Conservation (phyloP, 2,888 invertebrate genomes). For the Limnephilus marmoratus region DNA sequence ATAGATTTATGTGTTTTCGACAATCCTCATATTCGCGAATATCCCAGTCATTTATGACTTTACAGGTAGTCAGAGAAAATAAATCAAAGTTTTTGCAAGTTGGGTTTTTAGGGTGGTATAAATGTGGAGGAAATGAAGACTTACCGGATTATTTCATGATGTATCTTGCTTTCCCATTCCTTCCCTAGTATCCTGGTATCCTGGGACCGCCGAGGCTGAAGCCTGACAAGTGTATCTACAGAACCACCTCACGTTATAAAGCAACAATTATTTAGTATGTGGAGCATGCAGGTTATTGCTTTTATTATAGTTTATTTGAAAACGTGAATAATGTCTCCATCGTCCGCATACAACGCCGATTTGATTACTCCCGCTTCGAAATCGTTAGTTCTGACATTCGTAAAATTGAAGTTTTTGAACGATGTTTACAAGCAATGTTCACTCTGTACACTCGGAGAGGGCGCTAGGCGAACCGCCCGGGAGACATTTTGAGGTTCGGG, state of each 20-base stretch:
- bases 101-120: neutral
- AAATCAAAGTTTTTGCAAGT: constrained; percentile 19
- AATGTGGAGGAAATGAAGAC: constrained; percentile 7
- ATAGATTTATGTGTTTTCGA: constrained; percentile 23
- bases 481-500: constrained; percentile 11
- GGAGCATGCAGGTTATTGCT: constrained; percentile 6
- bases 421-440: constrained; percentile 59
- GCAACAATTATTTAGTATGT: constrained; percentile 48
- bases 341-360: constrained; percentile 1
- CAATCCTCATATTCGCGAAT: constrained; percentile 20
- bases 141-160: constrained; percentile 66
- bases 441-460: constrained; percentile 51
- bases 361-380: constrained; percentile 11
- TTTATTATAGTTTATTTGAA: constrained; percentile 3
- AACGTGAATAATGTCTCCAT: neutral
- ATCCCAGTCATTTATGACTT: neutral
- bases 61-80: neutral
- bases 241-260: constrained; percentile 51
- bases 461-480: constrained; percentile 43
- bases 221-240: constrained; percentile 23
- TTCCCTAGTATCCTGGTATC: constrained; percentile 52
- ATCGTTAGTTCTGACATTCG: constrained; percentile 17
- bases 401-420: constrained; percentile 29
- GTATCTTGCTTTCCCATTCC: constrained; percentile 64
- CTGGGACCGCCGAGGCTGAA: constrained; percentile 22